Evolutionary conservation across 2,888 invertebrate genomes (phyloP), one percentile per base, ranked within the genome.

Genomic region (Eurytoma californica): DNA sequence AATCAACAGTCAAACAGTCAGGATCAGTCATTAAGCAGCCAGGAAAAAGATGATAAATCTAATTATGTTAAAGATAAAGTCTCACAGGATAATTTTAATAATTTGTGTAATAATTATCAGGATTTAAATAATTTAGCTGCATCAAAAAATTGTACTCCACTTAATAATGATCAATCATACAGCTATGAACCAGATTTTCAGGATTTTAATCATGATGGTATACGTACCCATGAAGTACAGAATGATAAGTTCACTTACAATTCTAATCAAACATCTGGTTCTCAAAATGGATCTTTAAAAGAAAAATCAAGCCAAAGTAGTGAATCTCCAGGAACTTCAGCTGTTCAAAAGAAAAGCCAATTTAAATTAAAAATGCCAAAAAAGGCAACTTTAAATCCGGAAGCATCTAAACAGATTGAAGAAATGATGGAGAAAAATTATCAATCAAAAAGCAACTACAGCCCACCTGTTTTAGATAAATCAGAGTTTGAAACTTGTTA

Each of bases 341-440:
- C 61, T 69, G 28, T 57, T 68, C 51, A 72, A 47, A 78, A 72
- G 18, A 79, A 77, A 47, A 83, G 84, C n/a, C 79, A 81, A 39
- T 90, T 90, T 72, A 85, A 88, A 72, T 80, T 89, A 13, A 89
- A 89, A 75, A 84, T 86, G 58, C 90, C 90, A 5, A 83, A 89
- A 1, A 87, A 87, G 80, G 87, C 88, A 14, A 85, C 84, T 14
- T 81, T 89, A 16, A 79, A 82, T 30, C 77, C 82, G 24, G 75
- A 83, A 55, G 80, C 86, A 24, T 84, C 86, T 3, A 87, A 85
- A 77, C 83, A 84, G 47, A 86, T 86, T 39, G 86, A 84, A 55
- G 84, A 85, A 66, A 82, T 88, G 76, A 86, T 85, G 83, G 84
- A 87, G 61, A 87, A 86, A 53, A 83, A 83, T 55, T 79, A 82